Base-by-base conservation (phyloP, 2,888 invertebrate genomes). In the Hypsopygia costalis region DNA sequence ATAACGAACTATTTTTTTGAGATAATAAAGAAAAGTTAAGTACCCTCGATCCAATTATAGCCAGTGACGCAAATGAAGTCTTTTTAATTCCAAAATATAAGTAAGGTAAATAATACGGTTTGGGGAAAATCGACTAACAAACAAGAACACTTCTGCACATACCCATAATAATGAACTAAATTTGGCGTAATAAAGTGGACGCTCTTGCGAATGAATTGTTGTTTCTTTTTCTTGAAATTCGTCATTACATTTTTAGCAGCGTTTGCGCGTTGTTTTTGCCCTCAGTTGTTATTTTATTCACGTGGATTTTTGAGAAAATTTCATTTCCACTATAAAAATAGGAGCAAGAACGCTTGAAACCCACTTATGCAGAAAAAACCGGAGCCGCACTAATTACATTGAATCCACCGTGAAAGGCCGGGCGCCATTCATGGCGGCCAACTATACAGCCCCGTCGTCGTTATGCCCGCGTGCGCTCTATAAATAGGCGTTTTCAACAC, bases 361-460 rank as follows among this genome's bases (percentile, higher is more conserved):
- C 65, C 72, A 79, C 77, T 80, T 75, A 73, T 71, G 73, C 62
- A 69, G 67, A 75, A 79, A 79, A 76, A 76, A 63, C 69, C 56
- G 59, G 62, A 60, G 71, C 59, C 61, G 77, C 73, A 74, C 75
- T 85, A 85, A 85, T 82, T 83, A 82, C 77, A 81, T 79, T 77
- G 80, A 76, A 77, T 72, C 61, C 62, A 69, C 67, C 67, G 69
- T 71, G 75, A 82, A 80, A 80, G 69, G 65, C 69, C 57, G 59
- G 48, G 56, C 55, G 55, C 64, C 67, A 77, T 82, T 82, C 79
- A 81, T 65, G 57, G 69, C 65, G 52, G 48, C 52, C 54, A 62
- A 65, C 71, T 72, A 67, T 68, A 63, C 59, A 53, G 55, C 49
- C 56, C 53, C 16, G 16, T 52, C 62, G 55, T 53, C 59, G 57